A percentile compares a stretch with the other conserved stretches of the same genome.
phyloP scores from a whole-genome alignment of 2,797 vertebrate genomes.

The Cryptoblepharus egeriae region DNA sequence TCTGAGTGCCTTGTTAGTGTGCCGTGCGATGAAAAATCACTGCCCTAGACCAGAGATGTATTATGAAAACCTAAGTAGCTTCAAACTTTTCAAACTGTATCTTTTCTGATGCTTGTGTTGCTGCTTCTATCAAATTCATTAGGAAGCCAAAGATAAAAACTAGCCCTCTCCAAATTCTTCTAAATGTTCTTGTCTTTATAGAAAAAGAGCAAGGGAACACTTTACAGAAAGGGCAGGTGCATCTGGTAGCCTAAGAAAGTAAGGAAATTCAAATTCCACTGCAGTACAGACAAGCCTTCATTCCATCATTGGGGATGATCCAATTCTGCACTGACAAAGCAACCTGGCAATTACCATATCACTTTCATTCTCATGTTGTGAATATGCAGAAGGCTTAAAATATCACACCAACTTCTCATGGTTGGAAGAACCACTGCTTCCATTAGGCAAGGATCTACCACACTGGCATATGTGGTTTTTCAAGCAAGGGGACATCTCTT shows the following conservation, averaged over 20 bases:
- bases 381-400: neutral
- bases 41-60: neutral
- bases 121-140: neutral
- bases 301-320: neutral
- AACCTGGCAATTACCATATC: neutral
- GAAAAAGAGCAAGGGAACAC: neutral
- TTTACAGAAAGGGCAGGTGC: too few species aligned
- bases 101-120: neutral
- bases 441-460: neutral
- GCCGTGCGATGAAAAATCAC: too few species aligned
- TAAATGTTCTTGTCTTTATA: neutral
- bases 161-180: neutral
- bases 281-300: neutral
- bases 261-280: neutral
- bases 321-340: neutral
- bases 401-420: neutral
- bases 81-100: neutral
- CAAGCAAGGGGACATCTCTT: constrained; percentile 20
- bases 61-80: neutral
- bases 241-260: neutral
- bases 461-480: neutral
- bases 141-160: neutral
- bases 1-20: too few species aligned
- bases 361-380: neutral
- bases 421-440: neutral